These are phyloP conservation scores for Asbolus verrucosus DNA, from an alignment of 1,140 invertebrate genomes.

Conservation along the genomic window DNA sequence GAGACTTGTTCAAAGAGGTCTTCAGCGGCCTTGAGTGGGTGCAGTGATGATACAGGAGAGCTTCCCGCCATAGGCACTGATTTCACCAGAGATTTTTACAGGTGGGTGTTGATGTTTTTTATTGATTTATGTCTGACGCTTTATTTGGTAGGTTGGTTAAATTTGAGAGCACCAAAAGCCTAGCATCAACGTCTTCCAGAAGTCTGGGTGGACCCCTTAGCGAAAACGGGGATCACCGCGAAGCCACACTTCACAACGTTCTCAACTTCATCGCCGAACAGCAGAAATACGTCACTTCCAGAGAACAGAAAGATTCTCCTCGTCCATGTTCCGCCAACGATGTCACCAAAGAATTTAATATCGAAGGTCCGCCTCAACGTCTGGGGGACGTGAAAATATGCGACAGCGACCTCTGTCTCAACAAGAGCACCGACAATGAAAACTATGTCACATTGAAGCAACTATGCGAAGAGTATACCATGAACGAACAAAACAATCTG, in stretches of 20 bases:
- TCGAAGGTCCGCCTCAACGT: slow-evolving; percentile 60
- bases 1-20: slow-evolving; percentile 73
- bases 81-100: slow-evolving; percentile 81
- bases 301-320: slow-evolving; percentile 69
- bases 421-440: slow-evolving; percentile 57
- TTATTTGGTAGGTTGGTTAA: too few relatives aligned
- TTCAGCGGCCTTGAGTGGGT: slow-evolving; percentile 74
- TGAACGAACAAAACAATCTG: slow-evolving; percentile 29
- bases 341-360: slow-evolving; percentile 62
- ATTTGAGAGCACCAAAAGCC: slow-evolving; percentile 82
- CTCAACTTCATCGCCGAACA: slow-evolving; percentile 81
- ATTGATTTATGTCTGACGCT: slow-evolving; percentile 66
- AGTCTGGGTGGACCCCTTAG: slow-evolving; percentile 68
- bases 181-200: slow-evolving; percentile 80
- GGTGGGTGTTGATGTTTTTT: slow-evolving; percentile 52
- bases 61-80: slow-evolving; percentile 78
- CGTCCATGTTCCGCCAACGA: slow-evolving; percentile 65
- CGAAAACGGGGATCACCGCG: slow-evolving; percentile 70
- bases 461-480: slow-evolving; percentile 55
- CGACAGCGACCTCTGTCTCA: slow-evolving; percentile 47
- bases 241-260: slow-evolving; percentile 79
- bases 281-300: slow-evolving; percentile 75
- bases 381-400: slow-evolving; percentile 54
- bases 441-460: slow-evolving; percentile 64
- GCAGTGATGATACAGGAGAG: slow-evolving; percentile 72